Conservation (phyloP, 2,113 vertebrate species). For the Sapayoa aenigma region DNA sequence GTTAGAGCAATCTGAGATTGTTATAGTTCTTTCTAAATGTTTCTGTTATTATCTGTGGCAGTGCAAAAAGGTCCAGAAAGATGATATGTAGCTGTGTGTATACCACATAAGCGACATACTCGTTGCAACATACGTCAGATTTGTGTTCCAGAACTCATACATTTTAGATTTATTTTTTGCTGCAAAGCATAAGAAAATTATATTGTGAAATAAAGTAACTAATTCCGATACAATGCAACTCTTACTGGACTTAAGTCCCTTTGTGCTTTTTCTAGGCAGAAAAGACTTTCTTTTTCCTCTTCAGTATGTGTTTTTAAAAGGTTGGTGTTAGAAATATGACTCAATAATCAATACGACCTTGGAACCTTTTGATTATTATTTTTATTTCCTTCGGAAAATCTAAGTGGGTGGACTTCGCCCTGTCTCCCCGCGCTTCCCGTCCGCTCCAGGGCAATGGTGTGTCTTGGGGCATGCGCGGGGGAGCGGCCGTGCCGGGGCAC, state of each 20-base stretch:
- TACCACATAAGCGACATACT: background rate
- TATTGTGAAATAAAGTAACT: background rate
- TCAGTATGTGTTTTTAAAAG: background rate
- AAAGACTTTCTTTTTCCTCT: fast-evolving
- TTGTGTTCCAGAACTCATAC: background rate
- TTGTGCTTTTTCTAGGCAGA: background rate
- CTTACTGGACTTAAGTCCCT: no score
- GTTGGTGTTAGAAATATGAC: background rate
- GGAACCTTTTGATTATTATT: background rate
- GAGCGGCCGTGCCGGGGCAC: fast-evolving
- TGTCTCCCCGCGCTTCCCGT: fast-evolving
- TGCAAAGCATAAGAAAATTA: background rate
- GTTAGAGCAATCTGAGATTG: background rate
- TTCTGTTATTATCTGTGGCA: background rate
- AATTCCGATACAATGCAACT: background rate
- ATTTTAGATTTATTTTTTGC: background rate
- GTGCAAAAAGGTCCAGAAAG: background rate
- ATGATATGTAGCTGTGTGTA: background rate
- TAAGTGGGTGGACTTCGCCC: background rate
- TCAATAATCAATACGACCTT: background rate
- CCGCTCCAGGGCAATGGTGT: fast-evolving
- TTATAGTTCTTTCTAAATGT: background rate
- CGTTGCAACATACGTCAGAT: background rate
- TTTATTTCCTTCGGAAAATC: background rate
- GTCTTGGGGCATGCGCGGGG: fast-evolving